Percentiles rank a stretch among this genome's conserved stretches.
These are phyloP conservation scores for Drosophila yakuba DNA, from an alignment of 1,140 invertebrate species.

Conservation along the genomic window DNA sequence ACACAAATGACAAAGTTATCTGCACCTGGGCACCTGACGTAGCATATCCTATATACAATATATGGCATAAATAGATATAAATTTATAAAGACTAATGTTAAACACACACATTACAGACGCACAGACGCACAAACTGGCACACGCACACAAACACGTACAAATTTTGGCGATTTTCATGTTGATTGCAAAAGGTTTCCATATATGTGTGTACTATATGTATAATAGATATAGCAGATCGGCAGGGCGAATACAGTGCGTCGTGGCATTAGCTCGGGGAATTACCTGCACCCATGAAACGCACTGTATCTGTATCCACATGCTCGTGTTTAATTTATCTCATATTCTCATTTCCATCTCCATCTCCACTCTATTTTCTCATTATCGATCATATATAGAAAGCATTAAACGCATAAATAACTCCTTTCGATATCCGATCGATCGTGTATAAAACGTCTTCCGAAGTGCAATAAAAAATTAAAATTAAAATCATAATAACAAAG, in stretches of 20 bases:
- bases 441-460: not conserved
- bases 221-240: slow-evolving; percentile 33
- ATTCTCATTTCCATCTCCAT: slow-evolving; percentile 5
- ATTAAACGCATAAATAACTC: slow-evolving; percentile 22
- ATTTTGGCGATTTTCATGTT: slow-evolving; percentile 62
- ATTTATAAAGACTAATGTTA: slow-evolving; percentile 32
- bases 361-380: not conserved
- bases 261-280: not conserved
- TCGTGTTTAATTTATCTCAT: not conserved
- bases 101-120: slow-evolving; percentile 30
- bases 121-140: slow-evolving; percentile 8
- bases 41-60: slow-evolving; percentile 31
- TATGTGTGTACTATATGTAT: slow-evolving; percentile 35
- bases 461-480: not conserved
- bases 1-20: slow-evolving; percentile 39
- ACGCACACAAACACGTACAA: slow-evolving; percentile 28
- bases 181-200: slow-evolving; percentile 55
- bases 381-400: slow-evolving; percentile 9
- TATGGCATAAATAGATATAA: slow-evolving; percentile 50
- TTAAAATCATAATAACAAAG: slow-evolving; percentile 7
- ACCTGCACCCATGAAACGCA: slow-evolving; percentile 3
- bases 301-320: slow-evolving; percentile 7
- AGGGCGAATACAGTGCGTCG: slow-evolving; percentile 5
- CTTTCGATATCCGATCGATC: slow-evolving; percentile 1
- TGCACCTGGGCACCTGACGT: slow-evolving; percentile 22